Percentiles rank a stretch among this genome's conserved stretches.
These are phyloP conservation scores for Urocynchramus pylzowi DNA, from an alignment of 2,113 vertebrate species.

Conservation along the genomic window DNA sequence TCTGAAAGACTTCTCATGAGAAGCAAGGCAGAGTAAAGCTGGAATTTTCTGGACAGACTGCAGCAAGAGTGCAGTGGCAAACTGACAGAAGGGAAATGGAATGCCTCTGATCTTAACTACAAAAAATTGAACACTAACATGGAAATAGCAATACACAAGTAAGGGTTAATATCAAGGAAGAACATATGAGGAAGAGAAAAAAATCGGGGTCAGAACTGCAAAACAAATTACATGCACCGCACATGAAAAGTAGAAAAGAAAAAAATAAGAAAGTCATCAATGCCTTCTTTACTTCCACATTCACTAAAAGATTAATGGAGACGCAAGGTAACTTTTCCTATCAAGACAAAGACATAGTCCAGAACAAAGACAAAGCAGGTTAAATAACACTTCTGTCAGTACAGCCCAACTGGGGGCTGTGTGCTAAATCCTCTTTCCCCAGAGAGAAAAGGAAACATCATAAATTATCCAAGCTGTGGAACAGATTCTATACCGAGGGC, in stretches of 20 bases:
- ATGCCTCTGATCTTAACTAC: background rate
- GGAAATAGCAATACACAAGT: background rate
- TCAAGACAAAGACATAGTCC: background rate
- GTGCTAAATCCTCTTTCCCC: background rate
- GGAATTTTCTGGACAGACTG: background rate
- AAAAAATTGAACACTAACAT: background rate
- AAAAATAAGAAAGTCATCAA: background rate
- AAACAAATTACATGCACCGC: background rate
- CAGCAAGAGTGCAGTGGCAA: background rate
- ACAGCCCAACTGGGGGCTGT: background rate
- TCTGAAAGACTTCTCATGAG: background rate
- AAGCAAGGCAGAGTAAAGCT: background rate
- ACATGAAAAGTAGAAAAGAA: background rate
- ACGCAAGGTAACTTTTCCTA: background rate
- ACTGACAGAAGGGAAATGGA: background rate
- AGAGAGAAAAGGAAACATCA: background rate
- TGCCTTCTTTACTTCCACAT: background rate
- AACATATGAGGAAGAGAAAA: background rate
- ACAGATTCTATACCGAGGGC: background rate
- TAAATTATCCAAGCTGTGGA: background rate
- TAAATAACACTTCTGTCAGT: background rate
- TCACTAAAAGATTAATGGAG: background rate
- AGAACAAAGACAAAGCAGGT: constrained; percentile 2
- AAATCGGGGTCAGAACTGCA: background rate
- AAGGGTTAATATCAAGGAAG: background rate